Evolutionary conservation across 1,140 invertebrate genomes (phyloP).

Genomic region (Venustaconcha ellipsiformis): DNA sequence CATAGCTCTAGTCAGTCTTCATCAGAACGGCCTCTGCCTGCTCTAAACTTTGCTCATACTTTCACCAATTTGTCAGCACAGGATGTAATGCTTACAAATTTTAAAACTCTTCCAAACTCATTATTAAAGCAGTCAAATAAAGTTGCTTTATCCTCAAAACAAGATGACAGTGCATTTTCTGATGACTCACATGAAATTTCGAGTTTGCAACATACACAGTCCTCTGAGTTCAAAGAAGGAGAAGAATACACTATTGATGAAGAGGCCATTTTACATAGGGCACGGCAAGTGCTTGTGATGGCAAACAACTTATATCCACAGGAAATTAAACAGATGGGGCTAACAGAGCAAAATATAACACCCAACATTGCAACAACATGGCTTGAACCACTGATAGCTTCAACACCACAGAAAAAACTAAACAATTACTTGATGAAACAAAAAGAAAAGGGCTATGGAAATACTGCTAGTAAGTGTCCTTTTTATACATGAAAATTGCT

Average conservation of each 20-base stretch:
- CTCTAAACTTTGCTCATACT: conserved; percentile 18
- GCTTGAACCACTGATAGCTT: conserved; percentile 10
- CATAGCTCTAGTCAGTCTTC: conserved; percentile 3
- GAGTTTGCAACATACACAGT: no score
- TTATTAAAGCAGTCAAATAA: not conserved
- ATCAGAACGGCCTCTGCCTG: conserved; percentile 5
- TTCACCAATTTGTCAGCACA: conserved; percentile 6
- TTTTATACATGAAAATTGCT: not conserved
- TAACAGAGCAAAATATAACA: conserved; percentile 1
- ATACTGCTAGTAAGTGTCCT: not conserved
- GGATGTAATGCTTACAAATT: conserved; percentile 4
- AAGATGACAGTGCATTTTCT: conserved; percentile 29
- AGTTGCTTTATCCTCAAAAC: conserved; percentile 17
- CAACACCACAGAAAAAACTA: not conserved
- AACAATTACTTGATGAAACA: not conserved
- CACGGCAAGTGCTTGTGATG: conserved; percentile 32
- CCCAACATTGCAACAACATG: not conserved
- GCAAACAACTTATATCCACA: conserved; percentile 41
- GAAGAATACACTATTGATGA: not conserved
- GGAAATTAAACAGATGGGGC: not conserved
- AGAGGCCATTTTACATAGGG: conserved; percentile 39
- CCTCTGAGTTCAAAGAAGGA: no score
- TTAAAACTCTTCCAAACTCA: not conserved
- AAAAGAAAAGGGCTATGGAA: not conserved
- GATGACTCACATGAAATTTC: conserved; percentile 7